phyloP scores from a whole-genome alignment of 1,140 invertebrate species.

The Saccostrea echinata region DNA sequence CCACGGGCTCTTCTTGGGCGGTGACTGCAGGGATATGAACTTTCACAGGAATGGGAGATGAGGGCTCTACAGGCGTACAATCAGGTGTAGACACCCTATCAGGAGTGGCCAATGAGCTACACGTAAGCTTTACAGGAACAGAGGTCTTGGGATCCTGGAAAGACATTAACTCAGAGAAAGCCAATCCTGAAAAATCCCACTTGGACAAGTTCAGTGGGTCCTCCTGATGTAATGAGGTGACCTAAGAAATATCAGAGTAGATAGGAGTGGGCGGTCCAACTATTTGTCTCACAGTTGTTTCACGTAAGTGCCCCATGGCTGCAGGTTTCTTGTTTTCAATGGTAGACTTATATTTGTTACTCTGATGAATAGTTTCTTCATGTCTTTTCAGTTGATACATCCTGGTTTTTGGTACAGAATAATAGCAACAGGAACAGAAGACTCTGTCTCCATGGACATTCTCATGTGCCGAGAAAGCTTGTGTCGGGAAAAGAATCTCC shows the following conservation, averaged over 20 bases:
- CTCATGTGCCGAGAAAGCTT: neutral
- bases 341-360: neutral
- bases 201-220: neutral
- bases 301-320: neutral
- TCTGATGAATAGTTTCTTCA: neutral
- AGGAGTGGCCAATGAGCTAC: too few species aligned
- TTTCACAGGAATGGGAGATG: too few species aligned
- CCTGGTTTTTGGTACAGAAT: constrained; percentile 1
- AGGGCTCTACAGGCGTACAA: too few species aligned
- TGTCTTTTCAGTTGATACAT: neutral
- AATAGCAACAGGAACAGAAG: neutral
- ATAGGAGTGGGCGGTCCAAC: neutral
- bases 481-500: neutral
- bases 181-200: neutral
- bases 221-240: neutral
- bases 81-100: too few species aligned
- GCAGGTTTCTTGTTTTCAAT: neutral
- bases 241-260: neutral
- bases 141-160: neutral
- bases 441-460: neutral
- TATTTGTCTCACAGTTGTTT: neutral
- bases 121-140: too few species aligned
- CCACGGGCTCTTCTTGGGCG: too few species aligned
- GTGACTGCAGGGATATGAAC: too few species aligned
- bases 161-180: neutral